These are phyloP conservation scores for Allolobophora icterica DNA, from an alignment of 2,888 invertebrate species.

Conservation along the genomic window DNA sequence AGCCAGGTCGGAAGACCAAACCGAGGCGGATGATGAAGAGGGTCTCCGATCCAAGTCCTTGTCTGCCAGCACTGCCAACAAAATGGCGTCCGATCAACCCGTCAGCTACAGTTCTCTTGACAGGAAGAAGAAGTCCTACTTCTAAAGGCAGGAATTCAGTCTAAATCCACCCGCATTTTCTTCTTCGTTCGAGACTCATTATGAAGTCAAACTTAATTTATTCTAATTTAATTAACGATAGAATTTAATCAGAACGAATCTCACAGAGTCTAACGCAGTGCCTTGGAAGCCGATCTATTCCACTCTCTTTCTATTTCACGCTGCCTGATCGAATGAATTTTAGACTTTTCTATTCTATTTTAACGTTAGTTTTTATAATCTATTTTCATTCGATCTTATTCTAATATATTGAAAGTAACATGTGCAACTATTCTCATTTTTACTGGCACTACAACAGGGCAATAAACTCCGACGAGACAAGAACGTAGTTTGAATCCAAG, in stretches of 20 bases:
- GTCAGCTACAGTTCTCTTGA: background rate
- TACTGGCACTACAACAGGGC: background rate
- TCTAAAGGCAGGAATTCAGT: background rate
- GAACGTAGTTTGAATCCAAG: background rate
- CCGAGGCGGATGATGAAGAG: background rate
- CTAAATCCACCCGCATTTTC: no score
- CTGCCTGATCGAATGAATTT: background rate
- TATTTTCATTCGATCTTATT: background rate
- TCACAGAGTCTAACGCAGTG: background rate
- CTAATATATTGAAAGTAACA: background rate
- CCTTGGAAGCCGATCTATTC: background rate
- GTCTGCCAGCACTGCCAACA: background rate
- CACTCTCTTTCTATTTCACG: background rate
- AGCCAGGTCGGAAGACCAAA: background rate
- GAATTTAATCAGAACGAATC: background rate
- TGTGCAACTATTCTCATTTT: background rate
- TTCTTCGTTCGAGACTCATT: background rate
- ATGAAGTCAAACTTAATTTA: background rate
- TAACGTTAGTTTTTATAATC: background rate
- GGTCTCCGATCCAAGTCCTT: background rate
- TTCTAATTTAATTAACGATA: background rate
- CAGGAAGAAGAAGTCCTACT: background rate
- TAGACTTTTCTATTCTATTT: constrained; percentile 11
- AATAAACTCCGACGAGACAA: background rate
- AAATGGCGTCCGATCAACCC: background rate